phyloP scores from a whole-genome alignment of 2,113 vertebrate genomes.

The Eulemur rufifrons region DNA sequence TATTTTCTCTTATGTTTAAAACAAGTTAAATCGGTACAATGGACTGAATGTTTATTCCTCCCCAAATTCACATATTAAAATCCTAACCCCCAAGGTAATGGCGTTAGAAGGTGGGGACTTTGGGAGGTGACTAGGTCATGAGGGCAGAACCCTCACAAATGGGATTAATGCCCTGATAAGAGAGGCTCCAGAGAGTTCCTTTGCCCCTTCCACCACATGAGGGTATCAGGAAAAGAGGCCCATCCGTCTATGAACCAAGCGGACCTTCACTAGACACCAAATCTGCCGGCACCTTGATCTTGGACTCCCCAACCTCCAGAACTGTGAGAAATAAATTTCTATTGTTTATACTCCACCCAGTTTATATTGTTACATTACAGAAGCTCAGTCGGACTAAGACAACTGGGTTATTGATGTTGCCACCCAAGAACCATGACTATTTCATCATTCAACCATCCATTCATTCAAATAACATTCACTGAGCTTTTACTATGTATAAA shows the following conservation, averaged over 20 bases:
- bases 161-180: background rate
- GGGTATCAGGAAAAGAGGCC: background rate
- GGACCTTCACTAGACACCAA: background rate
- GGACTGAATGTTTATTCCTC: background rate
- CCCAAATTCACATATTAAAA: background rate
- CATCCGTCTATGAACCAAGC: background rate
- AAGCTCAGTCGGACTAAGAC: background rate
- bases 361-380: background rate
- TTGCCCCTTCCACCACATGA: background rate
- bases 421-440: background rate
- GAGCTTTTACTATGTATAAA: background rate
- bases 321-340: background rate
- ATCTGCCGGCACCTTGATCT: background rate
- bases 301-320: background rate
- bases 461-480: background rate
- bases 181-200: background rate
- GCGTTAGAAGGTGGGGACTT: background rate
- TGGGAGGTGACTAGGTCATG: background rate
- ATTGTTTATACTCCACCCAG: background rate
- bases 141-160: background rate
- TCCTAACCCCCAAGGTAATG: background rate
- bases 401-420: background rate
- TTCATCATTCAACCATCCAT: background rate
- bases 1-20: background rate
- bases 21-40: background rate